phyloP scores from a whole-genome alignment of 2,113 vertebrate species.

The Prunella fulvescens region DNA sequence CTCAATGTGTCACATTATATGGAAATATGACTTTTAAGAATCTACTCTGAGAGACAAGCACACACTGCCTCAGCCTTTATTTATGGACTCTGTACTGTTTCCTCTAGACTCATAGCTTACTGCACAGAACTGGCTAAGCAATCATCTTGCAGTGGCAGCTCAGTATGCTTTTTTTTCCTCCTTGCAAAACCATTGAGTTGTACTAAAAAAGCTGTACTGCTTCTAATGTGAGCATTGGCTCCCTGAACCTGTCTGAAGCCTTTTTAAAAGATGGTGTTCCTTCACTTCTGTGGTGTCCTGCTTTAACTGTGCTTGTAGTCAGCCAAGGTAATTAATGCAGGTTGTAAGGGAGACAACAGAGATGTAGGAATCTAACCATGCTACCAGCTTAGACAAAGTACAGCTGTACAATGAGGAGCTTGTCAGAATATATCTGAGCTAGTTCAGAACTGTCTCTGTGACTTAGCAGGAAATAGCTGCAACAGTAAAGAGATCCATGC shows the following conservation, averaged over 20 bases:
- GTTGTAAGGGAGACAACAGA: neutral
- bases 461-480: neutral
- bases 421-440: neutral
- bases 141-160: neutral
- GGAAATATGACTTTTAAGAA: neutral
- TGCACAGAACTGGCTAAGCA: neutral
- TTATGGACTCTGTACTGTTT: neutral
- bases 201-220: neutral
- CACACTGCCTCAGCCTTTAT: neutral
- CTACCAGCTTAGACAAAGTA: neutral
- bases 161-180: accelerated
- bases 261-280: neutral
- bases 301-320: neutral
- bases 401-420: neutral
- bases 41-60: neutral
- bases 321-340: neutral
- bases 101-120: neutral
- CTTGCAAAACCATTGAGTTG: neutral
- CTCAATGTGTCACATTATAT: neutral
- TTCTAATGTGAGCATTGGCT: neutral
- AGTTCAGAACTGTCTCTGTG: neutral
- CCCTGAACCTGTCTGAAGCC: neutral
- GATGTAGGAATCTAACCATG: neutral
- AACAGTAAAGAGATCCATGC: neutral
- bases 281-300: neutral